Evolutionary conservation across 2,888 invertebrate species (phyloP).

Genomic region (Eurytoma californica): DNA sequence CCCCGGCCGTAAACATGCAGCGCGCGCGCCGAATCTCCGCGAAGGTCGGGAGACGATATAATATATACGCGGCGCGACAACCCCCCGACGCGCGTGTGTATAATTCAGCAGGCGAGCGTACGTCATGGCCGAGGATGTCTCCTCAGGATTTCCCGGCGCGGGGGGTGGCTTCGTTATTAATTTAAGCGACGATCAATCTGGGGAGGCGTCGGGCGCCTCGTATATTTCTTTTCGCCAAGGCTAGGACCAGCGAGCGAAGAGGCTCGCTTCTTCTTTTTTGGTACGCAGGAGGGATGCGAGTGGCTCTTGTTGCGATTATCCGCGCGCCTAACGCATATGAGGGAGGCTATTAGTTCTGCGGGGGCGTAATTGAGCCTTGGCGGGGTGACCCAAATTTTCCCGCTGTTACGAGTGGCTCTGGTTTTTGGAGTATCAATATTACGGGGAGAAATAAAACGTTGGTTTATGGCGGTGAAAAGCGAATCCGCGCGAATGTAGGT

Average conservation of each 20-base stretch:
- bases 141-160: background rate
- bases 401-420: too few species aligned
- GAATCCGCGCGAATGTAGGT: too few species aligned
- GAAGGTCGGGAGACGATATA: background rate
- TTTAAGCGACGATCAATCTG: slow-evolving; percentile 3
- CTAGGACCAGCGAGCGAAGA: background rate
- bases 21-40: background rate
- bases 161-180: background rate
- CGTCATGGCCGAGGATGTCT: too few species aligned
- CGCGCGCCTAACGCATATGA: too few species aligned
- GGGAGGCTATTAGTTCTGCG: too few species aligned
- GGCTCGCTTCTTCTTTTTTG: background rate
- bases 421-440: too few species aligned
- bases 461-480: too few species aligned
- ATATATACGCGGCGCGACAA: background rate
- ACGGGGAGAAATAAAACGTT: too few species aligned
- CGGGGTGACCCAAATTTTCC: too few species aligned
- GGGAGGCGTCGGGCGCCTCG: background rate
- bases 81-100: background rate
- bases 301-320: too few species aligned
- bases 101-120: background rate
- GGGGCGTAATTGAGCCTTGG: too few species aligned
- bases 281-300: background rate
- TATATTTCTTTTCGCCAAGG: background rate
- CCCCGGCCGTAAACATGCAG: background rate